Conservation (phyloP, 2,797 vertebrate species). For the Bradypodion pumilum region DNA sequence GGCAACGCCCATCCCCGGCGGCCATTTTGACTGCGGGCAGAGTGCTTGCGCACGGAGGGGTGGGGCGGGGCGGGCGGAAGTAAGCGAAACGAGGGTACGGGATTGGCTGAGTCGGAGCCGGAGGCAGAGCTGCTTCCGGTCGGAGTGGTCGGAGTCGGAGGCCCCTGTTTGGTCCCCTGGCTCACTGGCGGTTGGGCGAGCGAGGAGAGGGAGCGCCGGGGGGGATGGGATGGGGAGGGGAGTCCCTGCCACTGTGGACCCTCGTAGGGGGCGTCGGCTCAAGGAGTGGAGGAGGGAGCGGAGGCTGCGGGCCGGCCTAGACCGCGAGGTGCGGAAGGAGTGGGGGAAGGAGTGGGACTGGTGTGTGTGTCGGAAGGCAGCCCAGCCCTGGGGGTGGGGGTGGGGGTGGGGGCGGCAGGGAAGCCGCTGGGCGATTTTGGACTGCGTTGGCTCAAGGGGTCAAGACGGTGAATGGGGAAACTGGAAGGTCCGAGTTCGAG, state of each 20-base stretch:
- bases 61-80: too few relatives aligned
- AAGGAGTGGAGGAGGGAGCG: too few relatives aligned
- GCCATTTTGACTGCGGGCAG: conserved; percentile 24
- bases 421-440: neutral
- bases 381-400: neutral
- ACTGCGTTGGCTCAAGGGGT: neutral
- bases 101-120: neutral
- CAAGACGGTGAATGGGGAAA: too few relatives aligned
- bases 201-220: neutral
- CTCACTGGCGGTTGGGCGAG: neutral
- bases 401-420: neutral
- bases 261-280: too few relatives aligned
- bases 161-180: neutral
- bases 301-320: too few relatives aligned
- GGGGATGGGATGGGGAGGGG: too few relatives aligned
- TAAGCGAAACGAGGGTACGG: neutral
- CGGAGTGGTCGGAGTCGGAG: neutral
- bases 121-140: neutral
- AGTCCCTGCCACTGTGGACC: too few relatives aligned
- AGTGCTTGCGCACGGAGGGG: too few relatives aligned
- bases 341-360: neutral
- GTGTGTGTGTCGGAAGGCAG: too few relatives aligned
- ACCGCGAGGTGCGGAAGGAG: neutral
- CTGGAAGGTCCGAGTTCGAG: too few relatives aligned
- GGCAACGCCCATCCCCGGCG: neutral